Conservation (phyloP, 2,113 vertebrate species). For the Hemichromis elongatus region DNA sequence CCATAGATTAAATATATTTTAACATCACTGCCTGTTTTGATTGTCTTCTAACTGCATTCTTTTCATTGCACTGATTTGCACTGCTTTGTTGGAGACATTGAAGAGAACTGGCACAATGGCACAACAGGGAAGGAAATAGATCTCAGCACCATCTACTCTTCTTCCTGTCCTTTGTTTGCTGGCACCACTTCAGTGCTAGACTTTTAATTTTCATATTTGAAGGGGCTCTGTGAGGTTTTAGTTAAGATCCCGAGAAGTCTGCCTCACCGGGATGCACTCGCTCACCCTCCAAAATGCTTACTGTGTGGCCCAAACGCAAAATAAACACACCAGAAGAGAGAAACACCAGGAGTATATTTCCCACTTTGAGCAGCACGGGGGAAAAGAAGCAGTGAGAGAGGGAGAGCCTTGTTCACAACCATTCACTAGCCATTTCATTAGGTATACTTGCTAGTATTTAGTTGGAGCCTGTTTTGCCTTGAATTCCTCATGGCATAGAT, state of each 20-base stretch:
- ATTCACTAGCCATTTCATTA: not conserved
- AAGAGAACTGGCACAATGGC: not conserved
- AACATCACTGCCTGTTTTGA: not conserved
- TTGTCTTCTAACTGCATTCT: not conserved
- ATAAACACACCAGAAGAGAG: not conserved
- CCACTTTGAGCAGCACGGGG: not conserved
- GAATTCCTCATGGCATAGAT: not conserved
- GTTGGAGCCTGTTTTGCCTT: fast-evolving
- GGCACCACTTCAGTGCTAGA: fast-evolving
- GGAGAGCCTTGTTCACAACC: not conserved
- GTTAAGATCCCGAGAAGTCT: not conserved
- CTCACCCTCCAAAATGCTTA: not conserved
- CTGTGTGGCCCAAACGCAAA: not conserved
- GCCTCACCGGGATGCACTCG: not conserved
- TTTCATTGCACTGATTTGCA: not conserved
- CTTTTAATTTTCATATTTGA: not conserved
- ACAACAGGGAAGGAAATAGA: not conserved
- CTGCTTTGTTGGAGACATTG: not conserved
- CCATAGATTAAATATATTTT: not conserved
- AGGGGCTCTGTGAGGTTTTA: not conserved
- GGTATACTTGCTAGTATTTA: not conserved
- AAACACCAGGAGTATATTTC: not conserved
- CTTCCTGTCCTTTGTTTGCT: not conserved
- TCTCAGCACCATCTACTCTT: not conserved
- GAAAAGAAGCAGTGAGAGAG: not conserved